Evolutionary conservation across 1,140 invertebrate genomes (phyloP).

Genomic region (Drosophila suzukii): DNA sequence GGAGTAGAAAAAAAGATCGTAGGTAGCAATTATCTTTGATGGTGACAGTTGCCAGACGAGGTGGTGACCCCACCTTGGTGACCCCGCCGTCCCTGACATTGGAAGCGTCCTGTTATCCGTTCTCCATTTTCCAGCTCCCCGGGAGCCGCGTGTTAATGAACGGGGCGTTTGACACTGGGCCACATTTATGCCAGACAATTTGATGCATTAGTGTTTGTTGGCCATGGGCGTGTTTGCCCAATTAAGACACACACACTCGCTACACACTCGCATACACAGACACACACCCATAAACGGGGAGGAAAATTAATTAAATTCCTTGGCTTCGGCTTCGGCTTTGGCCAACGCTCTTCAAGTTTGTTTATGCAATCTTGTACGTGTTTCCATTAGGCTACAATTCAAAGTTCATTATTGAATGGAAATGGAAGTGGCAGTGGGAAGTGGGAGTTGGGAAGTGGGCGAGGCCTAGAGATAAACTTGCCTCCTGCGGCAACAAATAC

Average conservation of each 20-base stretch:
- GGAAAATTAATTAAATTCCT: slow-evolving; percentile 76
- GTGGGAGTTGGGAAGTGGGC: slow-evolving; percentile 6
- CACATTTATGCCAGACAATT: slow-evolving; percentile 71
- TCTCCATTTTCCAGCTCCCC: background rate
- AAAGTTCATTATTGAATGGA: slow-evolving; percentile 72
- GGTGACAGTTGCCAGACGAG: slow-evolving; percentile 56
- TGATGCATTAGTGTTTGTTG: slow-evolving; percentile 64
- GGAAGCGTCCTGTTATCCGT: slow-evolving; percentile 23
- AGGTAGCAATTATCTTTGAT: slow-evolving; percentile 64
- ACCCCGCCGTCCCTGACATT: slow-evolving; percentile 51
- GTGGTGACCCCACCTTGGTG: slow-evolving; percentile 13
- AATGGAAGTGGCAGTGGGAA: slow-evolving; percentile 7
- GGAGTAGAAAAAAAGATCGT: slow-evolving; percentile 12
- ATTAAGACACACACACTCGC: slow-evolving; percentile 56
- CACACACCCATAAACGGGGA: slow-evolving; percentile 58
- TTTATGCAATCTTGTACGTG: slow-evolving; percentile 77
- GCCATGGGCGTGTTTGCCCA: slow-evolving; percentile 66
- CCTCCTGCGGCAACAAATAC: slow-evolving; percentile 64
- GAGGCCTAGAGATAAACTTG: slow-evolving; percentile 54
- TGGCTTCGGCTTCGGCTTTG: slow-evolving; percentile 11
- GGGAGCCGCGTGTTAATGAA: slow-evolving; percentile 50
- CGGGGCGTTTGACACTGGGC: slow-evolving; percentile 65
- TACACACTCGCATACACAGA: background rate
- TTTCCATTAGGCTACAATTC: slow-evolving; percentile 80
- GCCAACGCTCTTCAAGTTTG: slow-evolving; percentile 51